These are phyloP conservation scores for Sphecodes monilicornis DNA, from an alignment of 2,888 invertebrate species.

Conservation along the genomic window DNA sequence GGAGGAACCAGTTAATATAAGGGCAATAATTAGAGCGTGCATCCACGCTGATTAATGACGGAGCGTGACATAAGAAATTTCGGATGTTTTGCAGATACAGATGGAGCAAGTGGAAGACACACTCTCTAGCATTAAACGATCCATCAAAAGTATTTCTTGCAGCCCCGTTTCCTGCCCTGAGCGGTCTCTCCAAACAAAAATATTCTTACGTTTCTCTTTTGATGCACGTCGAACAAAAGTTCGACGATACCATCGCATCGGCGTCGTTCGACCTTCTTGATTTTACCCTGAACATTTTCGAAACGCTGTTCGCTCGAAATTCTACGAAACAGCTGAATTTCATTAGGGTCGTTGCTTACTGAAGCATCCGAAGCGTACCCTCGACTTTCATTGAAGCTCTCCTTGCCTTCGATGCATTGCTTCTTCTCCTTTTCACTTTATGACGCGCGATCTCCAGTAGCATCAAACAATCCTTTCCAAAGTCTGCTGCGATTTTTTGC, in stretches of 20 bases:
- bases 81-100: slow-evolving; percentile 23
- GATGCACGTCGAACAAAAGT: not conserved
- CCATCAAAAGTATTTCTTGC: slow-evolving; percentile 11
- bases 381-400: slow-evolving; percentile 10
- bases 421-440: slow-evolving; percentile 44
- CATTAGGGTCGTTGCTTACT: slow-evolving; percentile 38
- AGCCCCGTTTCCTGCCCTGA: not conserved
- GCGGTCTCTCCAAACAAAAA: not conserved
- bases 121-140: slow-evolving; percentile 17
- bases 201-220: not conserved
- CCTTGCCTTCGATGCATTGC: slow-evolving; percentile 26
- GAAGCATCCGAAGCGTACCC: slow-evolving; percentile 40
- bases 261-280: not conserved
- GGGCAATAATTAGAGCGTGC: slow-evolving; percentile 56
- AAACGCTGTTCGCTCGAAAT: slow-evolving; percentile 14
- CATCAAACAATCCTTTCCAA: slow-evolving; percentile 44
- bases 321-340: slow-evolving; percentile 37
- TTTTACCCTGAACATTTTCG: not conserved
- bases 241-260: not conserved
- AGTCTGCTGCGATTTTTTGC: slow-evolving; percentile 45
- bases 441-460: slow-evolving; percentile 45
- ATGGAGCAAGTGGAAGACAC: slow-evolving; percentile 2
- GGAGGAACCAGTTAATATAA: slow-evolving; percentile 46
- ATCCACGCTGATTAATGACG: slow-evolving; percentile 47
- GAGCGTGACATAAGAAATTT: slow-evolving; percentile 34